These are phyloP conservation scores for Nysson spinosus DNA, from an alignment of 2,888 invertebrate species.

Conservation along the genomic window DNA sequence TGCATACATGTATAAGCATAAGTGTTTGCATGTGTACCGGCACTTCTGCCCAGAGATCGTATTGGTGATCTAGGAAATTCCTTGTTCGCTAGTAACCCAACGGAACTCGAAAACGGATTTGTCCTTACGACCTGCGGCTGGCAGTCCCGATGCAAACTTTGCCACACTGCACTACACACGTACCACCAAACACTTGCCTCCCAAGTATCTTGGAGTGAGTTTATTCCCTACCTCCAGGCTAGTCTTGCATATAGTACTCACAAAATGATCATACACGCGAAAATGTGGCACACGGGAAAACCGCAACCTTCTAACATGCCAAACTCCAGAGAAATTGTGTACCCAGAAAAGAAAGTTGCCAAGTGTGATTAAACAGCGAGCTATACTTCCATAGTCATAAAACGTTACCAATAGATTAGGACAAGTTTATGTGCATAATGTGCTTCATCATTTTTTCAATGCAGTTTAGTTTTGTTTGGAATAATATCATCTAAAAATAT, in stretches of 20 bases:
- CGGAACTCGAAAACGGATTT: constrained; percentile 65
- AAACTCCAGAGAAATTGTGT: constrained; percentile 27
- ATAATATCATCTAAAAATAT: too few relatives aligned
- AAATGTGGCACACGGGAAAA: constrained; percentile 3
- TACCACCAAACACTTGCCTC: constrained; percentile 55
- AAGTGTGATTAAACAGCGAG: constrained; percentile 5
- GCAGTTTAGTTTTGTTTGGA: too few relatives aligned
- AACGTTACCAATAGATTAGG: too few relatives aligned
- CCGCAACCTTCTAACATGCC: constrained; percentile 25
- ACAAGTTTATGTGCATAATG: too few relatives aligned
- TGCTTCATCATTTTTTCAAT: too few relatives aligned
- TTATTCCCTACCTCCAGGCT: constrained; percentile 51
- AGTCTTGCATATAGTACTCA: constrained; percentile 31
- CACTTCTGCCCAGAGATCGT: constrained; percentile 40
- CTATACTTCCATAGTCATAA: background rate
- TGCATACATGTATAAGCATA: background rate
- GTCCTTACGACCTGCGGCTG: constrained; percentile 64
- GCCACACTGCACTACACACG: constrained; percentile 53
- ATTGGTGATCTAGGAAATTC: constrained; percentile 64
- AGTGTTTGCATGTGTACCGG: background rate
- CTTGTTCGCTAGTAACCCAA: constrained; percentile 60
- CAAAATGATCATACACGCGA: constrained; percentile 40
- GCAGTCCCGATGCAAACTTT: constrained; percentile 62
- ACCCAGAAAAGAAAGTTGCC: constrained; percentile 7
- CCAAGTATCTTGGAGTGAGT: constrained; percentile 53